A percentile compares a stretch with the other conserved stretches of the same genome.
These are phyloP conservation scores for Macrotis lagotis DNA, from an alignment of 2,113 vertebrate genomes.

Conservation along the genomic window DNA sequence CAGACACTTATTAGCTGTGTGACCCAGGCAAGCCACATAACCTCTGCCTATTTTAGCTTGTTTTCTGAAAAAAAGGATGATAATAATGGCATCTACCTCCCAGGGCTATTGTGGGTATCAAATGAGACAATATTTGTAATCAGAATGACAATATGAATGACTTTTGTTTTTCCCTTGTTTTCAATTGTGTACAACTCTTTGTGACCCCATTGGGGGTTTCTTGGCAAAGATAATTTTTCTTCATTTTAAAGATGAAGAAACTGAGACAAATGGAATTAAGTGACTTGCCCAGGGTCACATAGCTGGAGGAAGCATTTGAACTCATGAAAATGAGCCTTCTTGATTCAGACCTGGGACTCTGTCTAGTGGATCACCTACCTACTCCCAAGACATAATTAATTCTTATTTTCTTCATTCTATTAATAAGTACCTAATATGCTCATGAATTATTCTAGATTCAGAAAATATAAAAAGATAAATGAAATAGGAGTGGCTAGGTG, in stretches of 20 bases:
- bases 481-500: too few relatives aligned
- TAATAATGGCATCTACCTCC: neutral
- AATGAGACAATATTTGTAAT: neutral
- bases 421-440: neutral
- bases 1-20: neutral
- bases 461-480: too few relatives aligned
- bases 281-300: too few relatives aligned
- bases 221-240: neutral
- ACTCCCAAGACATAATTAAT: too few relatives aligned
- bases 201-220: neutral
- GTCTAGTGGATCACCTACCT: too few relatives aligned
- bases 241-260: too few relatives aligned
- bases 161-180: neutral
- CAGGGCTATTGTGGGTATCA: neutral
- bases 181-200: neutral
- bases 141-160: too few relatives aligned
- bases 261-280: too few relatives aligned
- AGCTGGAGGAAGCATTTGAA: too few relatives aligned
- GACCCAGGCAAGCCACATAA: neutral
- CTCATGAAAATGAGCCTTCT: too few relatives aligned
- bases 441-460: neutral
- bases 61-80: neutral
- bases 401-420: neutral
- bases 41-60: neutral
- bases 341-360: too few relatives aligned